phyloP scores from a whole-genome alignment of 2,888 invertebrate species.

The Hirtodrosophila cameraria region DNA sequence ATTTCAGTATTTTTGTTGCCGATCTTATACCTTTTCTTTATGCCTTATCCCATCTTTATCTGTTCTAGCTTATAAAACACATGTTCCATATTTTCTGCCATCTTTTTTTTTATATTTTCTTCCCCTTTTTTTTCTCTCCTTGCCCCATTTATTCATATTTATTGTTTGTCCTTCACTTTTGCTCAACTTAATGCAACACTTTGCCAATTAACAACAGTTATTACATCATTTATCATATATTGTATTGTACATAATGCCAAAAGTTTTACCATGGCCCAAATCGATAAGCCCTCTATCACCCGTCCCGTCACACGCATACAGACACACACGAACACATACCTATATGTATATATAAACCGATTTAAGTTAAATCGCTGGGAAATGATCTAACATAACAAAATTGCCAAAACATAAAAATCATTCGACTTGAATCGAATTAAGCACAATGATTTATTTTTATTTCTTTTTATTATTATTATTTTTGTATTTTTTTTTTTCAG shows the following conservation, averaged over 20 bases:
- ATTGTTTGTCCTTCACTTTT: not conserved
- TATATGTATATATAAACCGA: too few species aligned
- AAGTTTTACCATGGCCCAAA: constrained; percentile 38
- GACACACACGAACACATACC: too few species aligned
- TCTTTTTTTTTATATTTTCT: not conserved
- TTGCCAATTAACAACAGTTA: not conserved
- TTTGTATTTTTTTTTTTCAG: constrained; percentile 10
- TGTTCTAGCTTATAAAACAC: too few species aligned
- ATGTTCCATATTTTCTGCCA: too few species aligned
- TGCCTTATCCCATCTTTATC: too few species aligned
- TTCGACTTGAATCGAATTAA: constrained; percentile 60
- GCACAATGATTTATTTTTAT: constrained; percentile 57
- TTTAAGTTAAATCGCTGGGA: constrained; percentile 30
- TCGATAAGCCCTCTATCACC: constrained; percentile 29
- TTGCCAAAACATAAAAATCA: constrained; percentile 45
- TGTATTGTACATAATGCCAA: not conserved
- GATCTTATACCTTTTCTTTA: too few species aligned
- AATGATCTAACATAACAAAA: constrained; percentile 38
- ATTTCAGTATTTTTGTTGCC: too few species aligned
- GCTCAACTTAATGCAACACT: not conserved
- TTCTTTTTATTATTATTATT: constrained; percentile 9
- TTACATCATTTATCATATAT: constrained; percentile 27
- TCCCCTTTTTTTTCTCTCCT: too few species aligned
- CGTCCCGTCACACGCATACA: constrained; percentile 9
- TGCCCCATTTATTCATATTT: not conserved